Evolutionary conservation across 2,113 vertebrate genomes (phyloP).

Genomic region (human): DNA sequence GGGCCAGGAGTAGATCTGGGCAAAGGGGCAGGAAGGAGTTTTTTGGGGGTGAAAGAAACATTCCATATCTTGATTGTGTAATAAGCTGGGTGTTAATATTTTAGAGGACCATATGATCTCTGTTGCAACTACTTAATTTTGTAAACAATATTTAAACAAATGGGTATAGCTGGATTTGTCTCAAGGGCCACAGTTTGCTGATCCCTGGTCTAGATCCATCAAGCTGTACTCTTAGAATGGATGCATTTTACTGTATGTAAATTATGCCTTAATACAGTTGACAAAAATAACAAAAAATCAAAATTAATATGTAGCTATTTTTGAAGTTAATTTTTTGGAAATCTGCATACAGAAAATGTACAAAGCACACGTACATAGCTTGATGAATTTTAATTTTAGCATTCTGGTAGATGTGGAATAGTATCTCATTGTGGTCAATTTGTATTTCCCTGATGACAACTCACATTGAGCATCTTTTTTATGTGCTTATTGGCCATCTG

Average conservation of each 20-base stretch:
- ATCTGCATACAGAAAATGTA: background rate
- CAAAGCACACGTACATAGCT: background rate
- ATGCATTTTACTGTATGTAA: background rate
- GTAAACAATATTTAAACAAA: background rate
- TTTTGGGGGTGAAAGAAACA: background rate
- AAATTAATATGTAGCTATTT: background rate
- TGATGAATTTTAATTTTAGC: background rate
- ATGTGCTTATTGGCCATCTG: background rate
- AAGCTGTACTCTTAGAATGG: background rate
- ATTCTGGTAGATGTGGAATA: background rate
- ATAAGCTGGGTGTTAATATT: background rate
- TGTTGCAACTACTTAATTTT: background rate
- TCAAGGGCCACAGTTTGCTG: background rate
- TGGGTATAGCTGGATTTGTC: background rate
- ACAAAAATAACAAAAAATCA: background rate
- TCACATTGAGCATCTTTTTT: background rate
- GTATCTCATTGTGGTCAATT: background rate
- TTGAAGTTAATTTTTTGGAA: constrained; percentile 17
- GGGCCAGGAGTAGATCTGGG: background rate
- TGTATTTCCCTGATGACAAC: too few relatives aligned
- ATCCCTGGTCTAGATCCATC: background rate
- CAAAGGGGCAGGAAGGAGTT: background rate
- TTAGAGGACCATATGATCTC: background rate
- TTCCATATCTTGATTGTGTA: background rate
- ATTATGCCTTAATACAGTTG: background rate